Base-by-base conservation (phyloP, 2,888 invertebrate species). In the Phymatocera aterrima region DNA sequence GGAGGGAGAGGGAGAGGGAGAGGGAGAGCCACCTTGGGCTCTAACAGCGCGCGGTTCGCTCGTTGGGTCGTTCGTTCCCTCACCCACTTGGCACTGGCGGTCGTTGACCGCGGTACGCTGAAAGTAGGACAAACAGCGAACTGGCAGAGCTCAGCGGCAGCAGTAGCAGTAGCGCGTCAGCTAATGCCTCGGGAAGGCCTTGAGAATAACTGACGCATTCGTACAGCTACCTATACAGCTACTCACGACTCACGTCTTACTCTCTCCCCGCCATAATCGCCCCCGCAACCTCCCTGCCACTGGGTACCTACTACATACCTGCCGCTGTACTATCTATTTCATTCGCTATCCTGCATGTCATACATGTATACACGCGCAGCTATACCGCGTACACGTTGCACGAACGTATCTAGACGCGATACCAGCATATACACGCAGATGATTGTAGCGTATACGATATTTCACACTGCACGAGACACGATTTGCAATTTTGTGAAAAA, bases 61-160 rank as follows among this genome's bases (percentile, higher is more conserved):
- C 54, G 28, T 24, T 54, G 12, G 24, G 18, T 51, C 37, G 40
- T 40, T 65, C 6, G 37, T 75, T 75, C 75, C 60, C 75, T 75
- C 75, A 75, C 75, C 75, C 75, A 75, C 75, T 75, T 75, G 75
- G 75, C 75, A 75, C 21, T 57, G 70, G 80, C 84, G 90, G 89
- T 90, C 90, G 89, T 89, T 90, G 90, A 90, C 90, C 90, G 89
- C 86, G 85, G 87, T 84, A 83, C 83, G 86, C 88, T 88, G 90
- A 90, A 90, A 90, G 90, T 90, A 88, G 90, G 90, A 89, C 88
- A 87, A 78, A 79, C 88, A 88, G 86, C 87, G 84, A 88, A 87
- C 82, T 86, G 87, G 83, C 85, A 85, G 57, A 75, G 75, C 72
- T 64, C 37, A 12, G n/a, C 40, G 8, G 40, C 40, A 40, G 40